These are phyloP conservation scores for Augiades crinisus DNA, from an alignment of 2,888 invertebrate species.

Conservation along the genomic window DNA sequence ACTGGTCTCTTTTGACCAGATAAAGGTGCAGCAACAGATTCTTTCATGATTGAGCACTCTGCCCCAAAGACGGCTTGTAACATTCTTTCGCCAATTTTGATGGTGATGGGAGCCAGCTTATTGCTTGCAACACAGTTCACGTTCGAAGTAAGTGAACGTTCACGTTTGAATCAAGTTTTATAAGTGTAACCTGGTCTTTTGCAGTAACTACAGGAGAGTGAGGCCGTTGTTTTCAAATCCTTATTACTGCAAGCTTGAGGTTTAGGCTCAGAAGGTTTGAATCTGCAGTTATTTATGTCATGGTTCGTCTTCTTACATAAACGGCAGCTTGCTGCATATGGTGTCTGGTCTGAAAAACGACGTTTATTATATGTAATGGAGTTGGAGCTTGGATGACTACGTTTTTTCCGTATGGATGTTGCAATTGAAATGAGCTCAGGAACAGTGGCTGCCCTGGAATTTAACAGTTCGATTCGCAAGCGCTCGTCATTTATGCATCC, in stretches of 20 bases:
- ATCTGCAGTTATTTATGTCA: neutral
- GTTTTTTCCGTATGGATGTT: neutral
- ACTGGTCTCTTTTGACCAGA: slow-evolving; percentile 29
- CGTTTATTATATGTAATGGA: neutral
- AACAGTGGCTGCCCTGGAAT: neutral
- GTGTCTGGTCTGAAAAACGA: neutral
- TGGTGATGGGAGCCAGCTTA: neutral
- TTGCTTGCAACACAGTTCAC: neutral
- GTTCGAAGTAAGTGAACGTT: neutral
- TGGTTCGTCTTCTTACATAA: slow-evolving; percentile 1
- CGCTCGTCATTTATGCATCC: neutral
- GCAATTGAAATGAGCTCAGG: neutral
- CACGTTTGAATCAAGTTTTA: neutral
- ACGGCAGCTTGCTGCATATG: neutral
- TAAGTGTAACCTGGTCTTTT: neutral
- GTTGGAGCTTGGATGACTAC: neutral
- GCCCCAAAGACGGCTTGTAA: slow-evolving; percentile 34
- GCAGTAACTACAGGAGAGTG: neutral
- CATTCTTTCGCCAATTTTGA: slow-evolving; percentile 22
- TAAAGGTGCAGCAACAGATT: slow-evolving; percentile 33
- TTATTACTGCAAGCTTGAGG: neutral
- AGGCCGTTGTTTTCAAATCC: neutral
- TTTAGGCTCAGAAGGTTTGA: neutral
- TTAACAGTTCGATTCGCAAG: neutral
- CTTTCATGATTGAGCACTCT: slow-evolving; percentile 35